These are phyloP conservation scores for Rana temporaria DNA, from an alignment of 2,113 vertebrate species.

Conservation along the genomic window DNA sequence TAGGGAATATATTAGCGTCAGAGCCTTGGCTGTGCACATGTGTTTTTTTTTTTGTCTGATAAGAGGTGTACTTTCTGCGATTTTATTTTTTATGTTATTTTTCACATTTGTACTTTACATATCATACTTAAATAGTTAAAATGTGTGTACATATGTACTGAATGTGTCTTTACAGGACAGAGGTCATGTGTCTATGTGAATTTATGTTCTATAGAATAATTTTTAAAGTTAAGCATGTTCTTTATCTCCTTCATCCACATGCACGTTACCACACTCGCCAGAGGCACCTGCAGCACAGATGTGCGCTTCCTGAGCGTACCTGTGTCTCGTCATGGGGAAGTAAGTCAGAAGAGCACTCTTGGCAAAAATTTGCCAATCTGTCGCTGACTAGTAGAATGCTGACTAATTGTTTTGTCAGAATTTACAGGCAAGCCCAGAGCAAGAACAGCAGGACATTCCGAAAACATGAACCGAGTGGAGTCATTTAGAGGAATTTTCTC, in stretches of 20 bases:
- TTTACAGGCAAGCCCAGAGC: constrained; percentile 11
- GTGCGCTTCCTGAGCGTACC: constrained; percentile 29
- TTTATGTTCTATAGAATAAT: neutral
- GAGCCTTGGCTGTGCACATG: too few relatives aligned
- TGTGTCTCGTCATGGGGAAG: constrained; percentile 17
- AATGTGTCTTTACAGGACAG: neutral
- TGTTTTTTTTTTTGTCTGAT: too few relatives aligned
- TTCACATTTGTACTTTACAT: too few relatives aligned
- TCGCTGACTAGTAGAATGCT: constrained; percentile 8
- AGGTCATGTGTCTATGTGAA: constrained; percentile 1
- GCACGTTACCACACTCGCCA: neutral
- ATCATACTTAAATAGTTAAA: too few relatives aligned
- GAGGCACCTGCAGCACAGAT: constrained; percentile 37
- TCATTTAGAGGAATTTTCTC: constrained; percentile 20
- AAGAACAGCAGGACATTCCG: constrained; percentile 37
- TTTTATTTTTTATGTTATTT: too few relatives aligned
- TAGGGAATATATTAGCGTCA: too few relatives aligned
- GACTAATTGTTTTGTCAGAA: constrained; percentile 52
- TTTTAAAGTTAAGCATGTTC: constrained; percentile 4
- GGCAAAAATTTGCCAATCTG: constrained; percentile 41
- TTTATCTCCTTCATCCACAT: constrained; percentile 14
- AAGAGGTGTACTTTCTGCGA: too few relatives aligned
- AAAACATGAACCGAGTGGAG: constrained; percentile 40
- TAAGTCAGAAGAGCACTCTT: constrained; percentile 20
- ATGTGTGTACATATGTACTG: too few relatives aligned